These are phyloP conservation scores for Zootoca vivipara DNA, from an alignment of 2,113 vertebrate genomes.

Conservation along the genomic window DNA sequence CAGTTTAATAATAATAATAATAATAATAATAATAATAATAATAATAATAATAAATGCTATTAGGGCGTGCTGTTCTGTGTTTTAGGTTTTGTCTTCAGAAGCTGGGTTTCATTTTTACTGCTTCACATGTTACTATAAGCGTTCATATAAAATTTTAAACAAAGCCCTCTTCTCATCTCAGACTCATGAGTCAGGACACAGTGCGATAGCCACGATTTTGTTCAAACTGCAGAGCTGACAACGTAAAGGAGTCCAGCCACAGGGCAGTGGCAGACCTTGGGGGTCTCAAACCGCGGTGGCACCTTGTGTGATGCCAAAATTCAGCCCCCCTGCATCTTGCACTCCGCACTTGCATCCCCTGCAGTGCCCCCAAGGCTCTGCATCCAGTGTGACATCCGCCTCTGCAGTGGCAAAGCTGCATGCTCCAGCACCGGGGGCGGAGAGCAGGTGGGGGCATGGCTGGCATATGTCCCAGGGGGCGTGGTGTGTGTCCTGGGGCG, in stretches of 20 bases:
- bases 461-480: too few species aligned
- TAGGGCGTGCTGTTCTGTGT: neutral
- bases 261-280: neutral
- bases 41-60: neutral
- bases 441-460: too few species aligned
- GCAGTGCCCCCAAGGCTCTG: too few species aligned
- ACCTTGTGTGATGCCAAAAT: too few species aligned
- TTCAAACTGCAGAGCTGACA: neutral
- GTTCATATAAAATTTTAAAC: neutral
- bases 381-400: too few species aligned
- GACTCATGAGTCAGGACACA: neutral
- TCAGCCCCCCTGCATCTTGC: too few species aligned
- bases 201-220: neutral
- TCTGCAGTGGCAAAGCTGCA: too few species aligned
- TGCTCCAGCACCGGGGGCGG: too few species aligned
- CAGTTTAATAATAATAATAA: neutral
- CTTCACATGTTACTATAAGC: neutral
- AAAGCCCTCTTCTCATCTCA: neutral
- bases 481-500: too few species aligned
- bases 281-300: too few species aligned
- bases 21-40: too few species aligned
- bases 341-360: too few species aligned
- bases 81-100: neutral
- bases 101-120: neutral
- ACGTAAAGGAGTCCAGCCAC: neutral